Evolutionary conservation across 2,888 invertebrate genomes (phyloP).

Genomic region (Junonia oenone): DNA sequence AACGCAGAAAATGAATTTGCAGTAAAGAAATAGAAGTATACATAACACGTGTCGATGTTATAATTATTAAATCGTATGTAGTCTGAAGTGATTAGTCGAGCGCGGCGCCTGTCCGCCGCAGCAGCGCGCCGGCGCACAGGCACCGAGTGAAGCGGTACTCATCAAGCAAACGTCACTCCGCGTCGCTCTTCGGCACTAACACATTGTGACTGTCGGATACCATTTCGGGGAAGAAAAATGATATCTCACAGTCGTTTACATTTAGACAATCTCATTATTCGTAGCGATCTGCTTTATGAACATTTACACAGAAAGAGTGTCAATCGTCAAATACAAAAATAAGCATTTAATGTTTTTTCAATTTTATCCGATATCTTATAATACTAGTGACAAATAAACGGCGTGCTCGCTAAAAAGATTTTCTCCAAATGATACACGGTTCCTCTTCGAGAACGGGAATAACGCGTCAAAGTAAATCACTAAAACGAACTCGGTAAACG

Average conservation of each 20-base stretch:
- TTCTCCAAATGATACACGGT: constrained; percentile 54
- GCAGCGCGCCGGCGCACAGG: constrained; percentile 16
- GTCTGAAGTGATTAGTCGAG: constrained; percentile 38
- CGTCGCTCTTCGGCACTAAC: constrained; percentile 40
- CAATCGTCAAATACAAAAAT: constrained; percentile 77
- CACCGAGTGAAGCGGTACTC: constrained; percentile 39
- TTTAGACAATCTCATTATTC: constrained; percentile 25
- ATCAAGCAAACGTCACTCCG: constrained; percentile 50
- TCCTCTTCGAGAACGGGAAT: constrained; percentile 51
- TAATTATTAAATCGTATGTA: constrained; percentile 34
- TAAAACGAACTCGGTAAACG: constrained; percentile 56
- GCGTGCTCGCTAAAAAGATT: constrained; percentile 64
- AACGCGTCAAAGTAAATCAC: constrained; percentile 51
- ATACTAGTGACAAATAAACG: constrained; percentile 69
- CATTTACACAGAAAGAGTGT: constrained; percentile 68
- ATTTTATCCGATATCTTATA: constrained; percentile 72
- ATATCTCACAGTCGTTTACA: constrained; percentile 55
- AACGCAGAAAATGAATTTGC: constrained; percentile 54
- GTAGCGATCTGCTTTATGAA: constrained; percentile 43
- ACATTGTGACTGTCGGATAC: constrained; percentile 51
- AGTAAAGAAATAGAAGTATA: constrained; percentile 43
- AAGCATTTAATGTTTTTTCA: constrained; percentile 76
- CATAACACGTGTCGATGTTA: constrained; percentile 37
- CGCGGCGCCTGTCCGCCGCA: constrained; percentile 33
- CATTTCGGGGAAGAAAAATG: constrained; percentile 73